A percentile compares a stretch with the other conserved stretches of the same genome.
Conservation (phyloP, 2,797 vertebrate species). For the Agapornis canus region DNA sequence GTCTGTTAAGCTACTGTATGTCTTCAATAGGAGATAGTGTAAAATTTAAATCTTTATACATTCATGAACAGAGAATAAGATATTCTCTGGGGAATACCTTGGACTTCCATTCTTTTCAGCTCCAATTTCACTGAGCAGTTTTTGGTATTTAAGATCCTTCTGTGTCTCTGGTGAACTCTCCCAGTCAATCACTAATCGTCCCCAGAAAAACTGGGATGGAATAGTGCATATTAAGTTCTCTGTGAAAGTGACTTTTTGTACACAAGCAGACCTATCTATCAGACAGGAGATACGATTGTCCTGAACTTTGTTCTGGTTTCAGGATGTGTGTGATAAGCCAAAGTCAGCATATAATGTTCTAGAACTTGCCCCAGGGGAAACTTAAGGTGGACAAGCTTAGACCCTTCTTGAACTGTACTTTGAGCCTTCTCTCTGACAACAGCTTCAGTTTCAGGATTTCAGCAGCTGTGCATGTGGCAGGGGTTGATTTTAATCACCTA, state of each 20-base stretch:
- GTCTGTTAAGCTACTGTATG: background rate
- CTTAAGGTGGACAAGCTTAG: background rate
- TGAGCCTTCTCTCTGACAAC: background rate
- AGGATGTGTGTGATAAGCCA: background rate
- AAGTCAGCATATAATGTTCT: background rate
- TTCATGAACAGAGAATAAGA: background rate
- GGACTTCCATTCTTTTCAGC: background rate
- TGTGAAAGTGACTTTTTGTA: background rate
- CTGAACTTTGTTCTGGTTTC: background rate
- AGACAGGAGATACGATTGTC: background rate
- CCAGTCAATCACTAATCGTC: background rate
- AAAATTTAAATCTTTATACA: background rate
- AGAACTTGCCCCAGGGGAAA: background rate
- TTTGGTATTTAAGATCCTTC: background rate
- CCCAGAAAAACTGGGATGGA: background rate
- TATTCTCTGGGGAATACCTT: background rate
- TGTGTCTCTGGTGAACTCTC: background rate
- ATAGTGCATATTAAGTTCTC: background rate
- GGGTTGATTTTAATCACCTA: background rate
- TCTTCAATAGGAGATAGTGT: background rate
- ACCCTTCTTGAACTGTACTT: background rate
- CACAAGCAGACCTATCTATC: background rate
- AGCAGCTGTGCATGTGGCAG: background rate
- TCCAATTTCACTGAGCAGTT: background rate
- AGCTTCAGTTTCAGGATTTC: background rate